A percentile compares a stretch with the other conserved stretches of the same genome.
phyloP scores from a whole-genome alignment of 2,113 vertebrate genomes.

The Macroglossus sobrinus region DNA sequence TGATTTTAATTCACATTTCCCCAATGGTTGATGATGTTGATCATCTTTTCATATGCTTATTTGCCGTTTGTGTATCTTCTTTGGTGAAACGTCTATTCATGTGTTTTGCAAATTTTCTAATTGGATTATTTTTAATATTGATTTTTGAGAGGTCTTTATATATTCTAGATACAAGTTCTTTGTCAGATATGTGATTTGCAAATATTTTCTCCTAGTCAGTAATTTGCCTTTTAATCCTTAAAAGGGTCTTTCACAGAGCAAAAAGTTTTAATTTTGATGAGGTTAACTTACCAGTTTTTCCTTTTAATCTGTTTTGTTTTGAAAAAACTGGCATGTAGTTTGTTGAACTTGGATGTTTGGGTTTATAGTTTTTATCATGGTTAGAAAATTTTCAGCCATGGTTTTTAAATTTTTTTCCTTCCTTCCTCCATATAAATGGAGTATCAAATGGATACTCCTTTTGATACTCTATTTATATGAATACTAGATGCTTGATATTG shows the following conservation, averaged over 20 bases:
- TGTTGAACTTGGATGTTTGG: background rate
- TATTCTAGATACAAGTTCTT: background rate
- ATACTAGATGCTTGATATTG: background rate
- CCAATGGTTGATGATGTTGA: background rate
- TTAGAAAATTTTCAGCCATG: background rate
- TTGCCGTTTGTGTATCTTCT: background rate
- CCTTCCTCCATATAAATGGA: background rate
- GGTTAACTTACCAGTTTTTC: background rate
- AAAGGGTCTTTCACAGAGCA: background rate
- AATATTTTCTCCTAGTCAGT: background rate
- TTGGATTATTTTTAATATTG: background rate
- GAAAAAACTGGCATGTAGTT: background rate
- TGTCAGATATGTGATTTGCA: background rate
- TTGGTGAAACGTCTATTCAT: background rate
- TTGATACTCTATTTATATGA: background rate
- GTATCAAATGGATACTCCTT: background rate
- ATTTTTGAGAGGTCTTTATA: background rate
- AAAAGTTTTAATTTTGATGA: background rate
- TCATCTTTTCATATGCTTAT: background rate
- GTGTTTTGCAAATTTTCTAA: background rate
- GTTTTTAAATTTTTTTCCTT: background rate
- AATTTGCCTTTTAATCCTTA: background rate
- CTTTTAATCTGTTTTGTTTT: slow-evolving; percentile 3
- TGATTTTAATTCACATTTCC: background rate
- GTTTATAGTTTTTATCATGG: background rate